Percentiles rank a stretch among this genome's conserved stretches.
phyloP scores from a whole-genome alignment of 2,797 vertebrate species.

The Cossypha dichroa region DNA sequence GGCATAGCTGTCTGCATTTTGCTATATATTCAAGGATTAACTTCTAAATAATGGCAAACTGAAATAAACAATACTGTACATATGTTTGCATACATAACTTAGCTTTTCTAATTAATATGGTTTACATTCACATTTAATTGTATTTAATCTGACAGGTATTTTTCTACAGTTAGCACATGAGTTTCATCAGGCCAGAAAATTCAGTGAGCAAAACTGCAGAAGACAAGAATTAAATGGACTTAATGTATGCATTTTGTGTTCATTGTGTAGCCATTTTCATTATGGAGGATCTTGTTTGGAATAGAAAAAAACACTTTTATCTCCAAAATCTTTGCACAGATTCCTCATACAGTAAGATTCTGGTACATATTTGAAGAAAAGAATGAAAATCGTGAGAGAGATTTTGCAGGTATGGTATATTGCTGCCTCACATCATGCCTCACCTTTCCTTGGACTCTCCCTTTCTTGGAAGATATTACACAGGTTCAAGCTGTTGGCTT shows the following conservation, averaged over 20 bases:
- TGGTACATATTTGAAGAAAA: background rate
- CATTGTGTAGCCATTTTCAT: background rate
- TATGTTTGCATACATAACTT: background rate
- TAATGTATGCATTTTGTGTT: background rate
- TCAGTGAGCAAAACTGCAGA: background rate
- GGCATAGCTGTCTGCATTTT: background rate
- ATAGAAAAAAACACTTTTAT: background rate
- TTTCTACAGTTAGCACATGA: background rate
- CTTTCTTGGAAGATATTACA: background rate
- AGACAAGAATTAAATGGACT: background rate
- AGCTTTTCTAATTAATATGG: background rate
- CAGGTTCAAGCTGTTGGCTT: background rate
- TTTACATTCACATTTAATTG: background rate
- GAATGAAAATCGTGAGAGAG: background rate
- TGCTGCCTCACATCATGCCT: background rate
- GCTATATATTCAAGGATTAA: background rate
- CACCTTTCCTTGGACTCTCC: background rate
- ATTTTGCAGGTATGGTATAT: background rate
- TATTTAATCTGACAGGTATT: background rate
- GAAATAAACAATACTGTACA: background rate
- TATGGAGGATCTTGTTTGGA: background rate
- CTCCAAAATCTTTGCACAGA: background rate
- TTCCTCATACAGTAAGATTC: background rate
- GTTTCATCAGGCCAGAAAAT: background rate
- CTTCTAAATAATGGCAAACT: background rate